phyloP scores from a whole-genome alignment of 2,797 vertebrate genomes.

The Cossypha dichroa region DNA sequence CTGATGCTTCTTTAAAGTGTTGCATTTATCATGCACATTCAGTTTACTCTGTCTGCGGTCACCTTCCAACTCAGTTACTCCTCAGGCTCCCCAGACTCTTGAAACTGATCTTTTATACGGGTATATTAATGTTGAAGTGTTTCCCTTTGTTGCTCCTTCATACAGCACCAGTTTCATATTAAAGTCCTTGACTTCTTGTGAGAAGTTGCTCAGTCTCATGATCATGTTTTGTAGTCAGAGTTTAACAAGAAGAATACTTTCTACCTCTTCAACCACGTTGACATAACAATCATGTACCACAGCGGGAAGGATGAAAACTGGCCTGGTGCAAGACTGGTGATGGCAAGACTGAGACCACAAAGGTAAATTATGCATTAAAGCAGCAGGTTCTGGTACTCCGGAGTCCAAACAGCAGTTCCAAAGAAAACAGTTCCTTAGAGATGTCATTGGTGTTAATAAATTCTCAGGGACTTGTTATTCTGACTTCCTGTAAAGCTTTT shows the following conservation, averaged over 20 bases:
- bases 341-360: constrained; percentile 86
- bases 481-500: background rate
- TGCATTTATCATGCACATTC: background rate
- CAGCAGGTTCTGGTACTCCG: background rate
- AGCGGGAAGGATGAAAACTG: constrained; percentile 79
- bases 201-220: background rate
- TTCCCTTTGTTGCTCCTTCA: background rate
- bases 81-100: background rate
- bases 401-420: background rate
- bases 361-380: constrained; percentile 75
- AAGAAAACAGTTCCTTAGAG: background rate
- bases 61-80: background rate
- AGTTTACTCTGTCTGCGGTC: background rate
- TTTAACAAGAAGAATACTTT: constrained; percentile 90
- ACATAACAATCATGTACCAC: constrained; percentile 90
- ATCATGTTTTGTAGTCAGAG: constrained; percentile 78
- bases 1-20: background rate
- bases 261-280: constrained; percentile 92
- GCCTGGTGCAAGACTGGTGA: constrained; percentile 83
- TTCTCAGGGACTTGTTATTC: background rate
- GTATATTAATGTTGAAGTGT: background rate
- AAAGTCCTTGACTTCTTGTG: constrained; percentile 2
- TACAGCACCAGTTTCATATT: background rate
- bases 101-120: background rate
- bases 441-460: background rate